Base-by-base conservation (phyloP, 2,888 invertebrate species). In the Drosophila leonis region DNA sequence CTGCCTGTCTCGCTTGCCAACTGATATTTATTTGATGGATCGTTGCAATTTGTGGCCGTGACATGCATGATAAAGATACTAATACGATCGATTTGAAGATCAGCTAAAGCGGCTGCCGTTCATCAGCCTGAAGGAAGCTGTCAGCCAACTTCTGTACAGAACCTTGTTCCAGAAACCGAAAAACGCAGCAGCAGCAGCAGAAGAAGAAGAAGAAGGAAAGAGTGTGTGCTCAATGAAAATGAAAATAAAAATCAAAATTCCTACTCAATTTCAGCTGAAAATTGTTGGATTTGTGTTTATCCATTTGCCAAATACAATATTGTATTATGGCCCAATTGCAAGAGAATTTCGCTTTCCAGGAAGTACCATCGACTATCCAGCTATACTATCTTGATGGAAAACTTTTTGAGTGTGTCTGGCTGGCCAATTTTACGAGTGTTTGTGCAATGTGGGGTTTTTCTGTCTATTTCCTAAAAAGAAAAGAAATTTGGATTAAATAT, bases 51-150 rank as follows among this genome's bases (percentile, higher is more conserved):
- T 86, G 80, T 72, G 75, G 64, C 75, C 78, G 65, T 78, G 90
- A 82, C 90, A 88, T 77, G 81, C 83, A 65, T 82, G 90, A 90
- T 90, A 88, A 90, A 90, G 84, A 80, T 90, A 83, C 88, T 90
- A 84, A 87, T 89, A 75, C 82, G 72, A 76, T 84, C 82, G 72
- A 83, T 80, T 78, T 82, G 69, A 70, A 59, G 87, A 72, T 72
- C 71, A 77, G 69, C 74, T 65, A 62, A 65, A 61, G 63, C 70
- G 63, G 59, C 62, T 57, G 62, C 78, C 49, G 72, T 79, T 62
- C 75, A 66, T 24, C 52, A 37, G 52, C 52, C 35, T 5, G 77
- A 65, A 73, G 35, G 51, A 35, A 61, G 64, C 64, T 55, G 67
- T 41, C 57, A 51, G 51, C 52, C 59, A 55, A 72, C 78, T 78